These are phyloP conservation scores for Donacobius atricapilla DNA, from an alignment of 2,113 vertebrate genomes.

Conservation along the genomic window DNA sequence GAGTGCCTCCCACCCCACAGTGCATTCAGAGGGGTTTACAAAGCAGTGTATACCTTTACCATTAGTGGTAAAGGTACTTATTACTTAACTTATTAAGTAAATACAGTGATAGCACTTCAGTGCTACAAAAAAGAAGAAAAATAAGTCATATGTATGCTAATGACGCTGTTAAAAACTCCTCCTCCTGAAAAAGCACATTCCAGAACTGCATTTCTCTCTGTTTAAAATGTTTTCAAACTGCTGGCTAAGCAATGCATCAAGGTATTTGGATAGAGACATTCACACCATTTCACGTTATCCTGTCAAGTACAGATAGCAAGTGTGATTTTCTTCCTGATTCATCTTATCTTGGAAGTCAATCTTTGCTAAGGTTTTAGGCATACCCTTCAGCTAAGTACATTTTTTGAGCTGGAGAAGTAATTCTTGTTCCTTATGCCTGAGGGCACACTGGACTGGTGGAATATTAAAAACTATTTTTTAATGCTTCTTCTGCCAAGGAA, in stretches of 20 bases:
- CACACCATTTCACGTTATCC: background rate
- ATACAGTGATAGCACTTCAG: background rate
- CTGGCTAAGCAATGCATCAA: background rate
- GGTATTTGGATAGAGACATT: background rate
- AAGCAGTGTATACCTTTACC: background rate
- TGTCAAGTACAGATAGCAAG: constrained; percentile 19
- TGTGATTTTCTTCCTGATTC: constrained; percentile 36
- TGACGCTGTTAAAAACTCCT: background rate
- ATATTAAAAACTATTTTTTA: background rate
- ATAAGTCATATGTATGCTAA: background rate
- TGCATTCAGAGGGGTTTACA: background rate
- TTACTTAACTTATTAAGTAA: background rate
- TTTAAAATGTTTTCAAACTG: constrained; percentile 11
- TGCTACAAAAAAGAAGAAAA: background rate
- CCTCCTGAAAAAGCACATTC: background rate
- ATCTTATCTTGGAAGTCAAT: constrained; percentile 38
- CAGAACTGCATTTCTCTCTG: background rate
- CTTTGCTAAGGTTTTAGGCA: background rate
- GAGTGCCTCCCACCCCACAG: background rate
- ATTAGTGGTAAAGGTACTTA: too few species aligned
- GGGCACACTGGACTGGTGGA: background rate
- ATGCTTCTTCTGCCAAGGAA: background rate
- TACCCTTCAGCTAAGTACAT: constrained; percentile 13
- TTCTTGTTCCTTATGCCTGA: background rate
- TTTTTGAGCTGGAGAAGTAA: background rate